Conservation (phyloP, 2,888 invertebrate species). For the Pheosia tremula region DNA sequence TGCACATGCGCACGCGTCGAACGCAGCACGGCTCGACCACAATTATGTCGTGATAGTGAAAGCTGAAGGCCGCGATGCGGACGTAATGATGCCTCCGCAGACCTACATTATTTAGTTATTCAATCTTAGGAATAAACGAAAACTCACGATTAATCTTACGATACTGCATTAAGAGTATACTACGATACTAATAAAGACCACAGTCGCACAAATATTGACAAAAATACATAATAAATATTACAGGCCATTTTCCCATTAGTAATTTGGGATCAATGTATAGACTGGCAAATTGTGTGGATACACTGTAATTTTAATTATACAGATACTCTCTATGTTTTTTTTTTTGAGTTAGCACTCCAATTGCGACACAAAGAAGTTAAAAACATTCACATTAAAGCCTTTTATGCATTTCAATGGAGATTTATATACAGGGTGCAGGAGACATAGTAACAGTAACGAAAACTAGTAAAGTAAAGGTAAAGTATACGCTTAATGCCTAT, state of each 20-base stretch:
- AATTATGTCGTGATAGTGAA: conserved; percentile 62
- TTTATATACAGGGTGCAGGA: conserved; percentile 19
- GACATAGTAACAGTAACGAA: conserved; percentile 17
- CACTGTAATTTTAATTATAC: too few relatives aligned
- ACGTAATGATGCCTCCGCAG: conserved; percentile 46
- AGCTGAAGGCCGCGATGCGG: conserved; percentile 63
- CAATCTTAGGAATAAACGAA: too few relatives aligned
- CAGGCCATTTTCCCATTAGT: too few relatives aligned
- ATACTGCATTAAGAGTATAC: not conserved
- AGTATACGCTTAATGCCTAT: too few relatives aligned
- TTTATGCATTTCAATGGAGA: conserved; percentile 12
- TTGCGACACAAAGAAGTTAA: conserved; percentile 21
- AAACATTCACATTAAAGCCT: conserved; percentile 9
- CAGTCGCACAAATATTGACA: not conserved
- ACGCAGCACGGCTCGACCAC: conserved; percentile 34
- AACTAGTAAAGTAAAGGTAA: too few relatives aligned
- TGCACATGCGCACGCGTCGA: conserved; percentile 20
- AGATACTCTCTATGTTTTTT: too few relatives aligned
- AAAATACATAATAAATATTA: too few relatives aligned
- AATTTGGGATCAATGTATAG: too few relatives aligned
- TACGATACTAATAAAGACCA: not conserved
- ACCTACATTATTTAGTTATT: conserved; percentile 30
- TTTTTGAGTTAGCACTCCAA: conserved; percentile 22
- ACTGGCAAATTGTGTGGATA: too few relatives aligned
- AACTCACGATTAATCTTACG: not conserved